Percentiles rank a stretch among this genome's conserved stretches.
These are phyloP conservation scores for Ptychobarbus kaznakovi DNA, from an alignment of 2,797 vertebrate genomes.

Conservation along the genomic window DNA sequence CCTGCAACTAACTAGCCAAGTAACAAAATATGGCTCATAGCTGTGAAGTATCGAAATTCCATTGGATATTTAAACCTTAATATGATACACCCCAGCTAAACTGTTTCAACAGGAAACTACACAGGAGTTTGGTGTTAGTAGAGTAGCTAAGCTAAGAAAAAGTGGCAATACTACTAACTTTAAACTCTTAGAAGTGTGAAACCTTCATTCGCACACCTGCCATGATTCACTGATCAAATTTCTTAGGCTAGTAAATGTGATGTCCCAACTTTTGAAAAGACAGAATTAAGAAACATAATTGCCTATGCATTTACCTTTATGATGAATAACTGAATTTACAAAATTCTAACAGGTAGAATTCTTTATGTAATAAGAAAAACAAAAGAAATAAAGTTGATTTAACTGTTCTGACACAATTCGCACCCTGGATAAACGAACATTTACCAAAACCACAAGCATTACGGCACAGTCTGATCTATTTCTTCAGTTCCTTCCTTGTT, in stretches of 20 bases:
- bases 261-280: background rate
- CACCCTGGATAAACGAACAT: conserved; percentile 2
- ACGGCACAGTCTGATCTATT: conserved; percentile 16
- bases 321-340: background rate
- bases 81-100: background rate
- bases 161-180: background rate
- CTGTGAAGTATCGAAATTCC: background rate
- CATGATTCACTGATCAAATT: background rate
- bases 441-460: conserved; percentile 31
- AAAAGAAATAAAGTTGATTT: background rate
- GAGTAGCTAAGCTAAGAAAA: background rate
- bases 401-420: background rate
- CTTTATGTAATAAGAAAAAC: background rate
- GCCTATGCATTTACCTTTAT: background rate
- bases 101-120: background rate
- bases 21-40: background rate
- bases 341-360: background rate
- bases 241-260: background rate
- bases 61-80: background rate
- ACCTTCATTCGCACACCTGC: background rate
- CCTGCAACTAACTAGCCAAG: background rate
- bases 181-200: background rate
- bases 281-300: background rate
- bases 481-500: conserved; percentile 37
- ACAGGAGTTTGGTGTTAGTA: background rate